Conservation (phyloP, 2,797 vertebrate species). For the Gallinago solitaria region DNA sequence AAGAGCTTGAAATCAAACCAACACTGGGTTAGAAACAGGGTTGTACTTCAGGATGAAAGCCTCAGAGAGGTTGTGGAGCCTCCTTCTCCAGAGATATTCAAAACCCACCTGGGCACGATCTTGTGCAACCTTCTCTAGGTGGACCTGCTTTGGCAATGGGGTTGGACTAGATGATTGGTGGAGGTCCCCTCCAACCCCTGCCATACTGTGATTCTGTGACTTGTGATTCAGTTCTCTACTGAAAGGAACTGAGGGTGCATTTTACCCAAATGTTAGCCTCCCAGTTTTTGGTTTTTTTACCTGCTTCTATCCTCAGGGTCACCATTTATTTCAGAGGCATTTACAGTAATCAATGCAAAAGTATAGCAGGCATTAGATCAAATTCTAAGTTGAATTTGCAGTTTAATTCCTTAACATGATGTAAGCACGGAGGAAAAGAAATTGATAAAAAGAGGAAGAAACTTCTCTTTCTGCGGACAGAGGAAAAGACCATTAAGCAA, state of each 20-base stretch:
- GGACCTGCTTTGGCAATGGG: not conserved
- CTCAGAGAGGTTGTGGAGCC: not conserved
- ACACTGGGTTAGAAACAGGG: not conserved
- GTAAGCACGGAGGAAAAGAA: not conserved
- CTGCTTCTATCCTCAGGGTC: not conserved
- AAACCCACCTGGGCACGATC: not conserved
- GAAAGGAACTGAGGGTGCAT: not conserved
- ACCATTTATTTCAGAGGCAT: not conserved
- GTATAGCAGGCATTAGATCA: not conserved
- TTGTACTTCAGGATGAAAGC: not conserved
- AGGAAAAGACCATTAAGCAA: not conserved
- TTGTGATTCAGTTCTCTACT: not conserved
- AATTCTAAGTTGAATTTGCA: not conserved
- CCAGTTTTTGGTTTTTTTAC: not conserved
- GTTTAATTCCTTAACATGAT: not conserved
- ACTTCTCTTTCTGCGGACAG: not conserved
- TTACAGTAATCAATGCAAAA: not conserved
- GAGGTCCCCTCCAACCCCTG: not conserved
- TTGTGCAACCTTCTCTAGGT: not conserved
- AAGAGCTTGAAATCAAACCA: not conserved
- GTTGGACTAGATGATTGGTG: not conserved
- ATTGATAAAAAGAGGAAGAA: not conserved
- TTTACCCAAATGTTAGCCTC: not conserved
- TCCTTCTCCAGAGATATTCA: not conserved
- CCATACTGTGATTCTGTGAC: not conserved